Evolutionary conservation across 2,797 vertebrate genomes (phyloP), one percentile per base, ranked within the genome.

Genomic region (Poecilia velifera): DNA sequence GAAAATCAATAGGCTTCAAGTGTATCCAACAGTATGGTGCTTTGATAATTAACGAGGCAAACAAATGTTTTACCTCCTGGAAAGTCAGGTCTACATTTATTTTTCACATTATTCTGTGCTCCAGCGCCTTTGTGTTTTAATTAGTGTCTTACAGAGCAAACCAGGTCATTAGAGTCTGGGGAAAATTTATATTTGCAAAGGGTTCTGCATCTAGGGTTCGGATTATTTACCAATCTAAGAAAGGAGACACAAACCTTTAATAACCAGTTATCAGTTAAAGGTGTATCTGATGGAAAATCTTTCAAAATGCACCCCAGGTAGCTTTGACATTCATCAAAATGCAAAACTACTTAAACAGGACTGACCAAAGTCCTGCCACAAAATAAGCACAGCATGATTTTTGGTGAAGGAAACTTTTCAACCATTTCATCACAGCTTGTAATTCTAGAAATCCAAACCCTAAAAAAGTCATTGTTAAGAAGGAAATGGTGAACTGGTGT

Each of bases 1-100:
- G 80, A 57, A 39, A 78, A 66, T 76, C 77, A 81, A 72, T 45
- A 64, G 59, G 81, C 74, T 77, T 68, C 55, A 36, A 28, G 72
- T 80, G 64, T 14, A 6, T 45, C 39, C 22, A 28, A 41, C 41
- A n/a, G n/a, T 2, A 45, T n/a, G 18, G 64, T 2, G 22, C 41
- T 43, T 70, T 70, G 66, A 9, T 41, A n/a, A 20, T n/a, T 70
- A 43, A 70, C 4, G 4, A 14, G 6, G 4, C 66, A 70, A 43
- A 70, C 66, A 70, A 41, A 70, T 70, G 39, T 70, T 25, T 70
- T 43, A 9, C 66, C 22, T 14, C 36, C 20, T 20, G 36, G 64
- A 18, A 39, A 41, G 20, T 41, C 36, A 39, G 0, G 39, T 25
- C 20, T 41, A 22, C 3, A 4, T 39, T 68, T n/a, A 70, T 70